phyloP scores from a whole-genome alignment of 1,140 invertebrate genomes.

The Platorchestia sp. region DNA sequence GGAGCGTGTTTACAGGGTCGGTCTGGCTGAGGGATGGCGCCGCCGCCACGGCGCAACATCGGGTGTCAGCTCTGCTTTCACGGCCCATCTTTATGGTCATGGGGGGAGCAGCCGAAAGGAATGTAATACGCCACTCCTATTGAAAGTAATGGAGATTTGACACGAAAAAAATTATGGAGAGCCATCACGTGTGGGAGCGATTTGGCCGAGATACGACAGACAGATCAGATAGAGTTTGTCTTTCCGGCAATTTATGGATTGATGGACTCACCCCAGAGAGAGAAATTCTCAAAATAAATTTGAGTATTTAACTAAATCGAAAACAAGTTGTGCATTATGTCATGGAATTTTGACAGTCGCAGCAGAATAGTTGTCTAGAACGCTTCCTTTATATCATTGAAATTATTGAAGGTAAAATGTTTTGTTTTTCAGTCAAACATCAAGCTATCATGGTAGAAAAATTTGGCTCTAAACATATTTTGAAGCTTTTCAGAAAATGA shows the following conservation, averaged over 20 bases:
- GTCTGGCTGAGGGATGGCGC: slow-evolving; percentile 14
- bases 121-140: slow-evolving; percentile 43
- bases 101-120: slow-evolving; percentile 3
- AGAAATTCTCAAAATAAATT: not conserved
- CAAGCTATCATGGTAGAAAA: too few species aligned
- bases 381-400: not conserved
- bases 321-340: not conserved
- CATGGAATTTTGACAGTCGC: not conserved
- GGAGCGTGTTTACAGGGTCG: slow-evolving; percentile 37
- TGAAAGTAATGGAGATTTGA: slow-evolving; percentile 55
- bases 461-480: too few species aligned
- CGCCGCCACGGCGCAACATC: slow-evolving; percentile 25
- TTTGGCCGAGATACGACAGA: slow-evolving; percentile 13
- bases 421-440: not conserved
- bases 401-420: not conserved
- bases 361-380: not conserved
- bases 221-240: not conserved
- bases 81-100: slow-evolving; percentile 53
- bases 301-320: not conserved
- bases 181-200: not conserved
- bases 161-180: slow-evolving; percentile 52
- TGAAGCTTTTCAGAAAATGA: too few species aligned
- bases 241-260: not conserved
- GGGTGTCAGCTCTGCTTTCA: slow-evolving; percentile 51
- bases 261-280: not conserved